phyloP scores from a whole-genome alignment of 2,888 invertebrate species.

The Charanyca ferruginea region DNA sequence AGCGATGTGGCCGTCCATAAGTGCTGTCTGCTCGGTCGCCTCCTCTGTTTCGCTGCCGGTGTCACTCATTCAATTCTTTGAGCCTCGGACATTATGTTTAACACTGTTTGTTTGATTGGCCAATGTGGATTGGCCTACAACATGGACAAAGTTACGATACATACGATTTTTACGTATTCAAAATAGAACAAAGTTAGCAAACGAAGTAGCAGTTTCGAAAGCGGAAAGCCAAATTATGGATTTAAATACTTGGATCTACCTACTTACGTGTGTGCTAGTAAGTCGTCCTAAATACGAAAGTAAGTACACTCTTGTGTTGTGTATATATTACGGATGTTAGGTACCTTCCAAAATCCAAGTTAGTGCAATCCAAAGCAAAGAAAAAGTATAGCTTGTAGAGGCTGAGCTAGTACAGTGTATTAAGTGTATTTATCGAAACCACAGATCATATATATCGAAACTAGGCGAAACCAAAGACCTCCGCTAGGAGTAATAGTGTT shows the following conservation, averaged over 20 bases:
- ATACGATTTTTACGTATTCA: too few species aligned
- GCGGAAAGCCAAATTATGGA: background rate
- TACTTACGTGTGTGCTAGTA: background rate
- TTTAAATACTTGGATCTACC: background rate
- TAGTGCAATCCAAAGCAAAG: too few species aligned
- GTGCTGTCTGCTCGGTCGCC: conserved; percentile 94
- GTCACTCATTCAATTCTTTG: conserved; percentile 84
- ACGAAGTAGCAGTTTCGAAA: conserved; percentile 9
- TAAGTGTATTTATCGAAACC: too few species aligned
- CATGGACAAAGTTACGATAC: background rate
- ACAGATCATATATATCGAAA: too few species aligned
- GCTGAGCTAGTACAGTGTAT: too few species aligned
- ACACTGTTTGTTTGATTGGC: conserved; percentile 21
- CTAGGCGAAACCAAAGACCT: too few species aligned
- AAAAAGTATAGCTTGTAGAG: too few species aligned
- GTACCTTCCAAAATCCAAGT: too few species aligned
- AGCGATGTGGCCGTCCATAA: conserved; percentile 96
- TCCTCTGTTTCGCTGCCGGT: conserved; percentile 90
- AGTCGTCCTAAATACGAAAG: background rate
- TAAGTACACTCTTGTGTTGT: background rate
- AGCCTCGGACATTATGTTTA: conserved; percentile 71
- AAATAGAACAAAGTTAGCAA: conserved; percentile 32
- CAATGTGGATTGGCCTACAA: conserved; percentile 20
- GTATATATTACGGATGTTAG: too few species aligned
- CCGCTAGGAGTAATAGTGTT: too few species aligned